These are phyloP conservation scores for Acipenser ruthenus DNA, from an alignment of 2,797 vertebrate species.

Conservation along the genomic window DNA sequence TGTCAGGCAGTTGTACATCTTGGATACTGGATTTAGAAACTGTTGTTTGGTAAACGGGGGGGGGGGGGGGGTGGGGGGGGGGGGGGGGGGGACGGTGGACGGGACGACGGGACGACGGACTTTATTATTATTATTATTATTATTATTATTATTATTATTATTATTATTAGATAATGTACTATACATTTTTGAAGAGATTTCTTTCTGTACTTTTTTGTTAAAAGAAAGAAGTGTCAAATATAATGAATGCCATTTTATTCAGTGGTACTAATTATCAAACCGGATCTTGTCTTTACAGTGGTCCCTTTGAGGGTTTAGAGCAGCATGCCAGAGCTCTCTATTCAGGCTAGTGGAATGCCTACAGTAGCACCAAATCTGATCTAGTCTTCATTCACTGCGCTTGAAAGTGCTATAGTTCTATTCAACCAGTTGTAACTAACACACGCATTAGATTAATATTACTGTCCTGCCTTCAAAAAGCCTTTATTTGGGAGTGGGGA, in stretches of 20 bases:
- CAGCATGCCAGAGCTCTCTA: background rate
- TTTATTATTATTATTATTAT: background rate
- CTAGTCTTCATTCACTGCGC: background rate
- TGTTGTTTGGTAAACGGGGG: too few relatives aligned
- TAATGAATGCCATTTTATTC: background rate
- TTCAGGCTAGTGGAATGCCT: background rate
- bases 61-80: too few relatives aligned
- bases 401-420: background rate
- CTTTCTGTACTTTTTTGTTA: too few relatives aligned
- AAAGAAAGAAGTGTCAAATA: background rate
- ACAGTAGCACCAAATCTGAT: background rate
- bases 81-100: too few relatives aligned
- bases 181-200: too few relatives aligned
- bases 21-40: too few relatives aligned
- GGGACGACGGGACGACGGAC: too few relatives aligned
- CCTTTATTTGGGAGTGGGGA: background rate
- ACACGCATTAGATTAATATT: background rate
- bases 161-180: background rate
- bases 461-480: background rate
- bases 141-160: background rate
- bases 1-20: too few relatives aligned
- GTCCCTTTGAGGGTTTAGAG: background rate
- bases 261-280: background rate
- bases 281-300: background rate
- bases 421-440: background rate